Conservation (phyloP, 2,113 vertebrate genomes). For the Cottus gobio region DNA sequence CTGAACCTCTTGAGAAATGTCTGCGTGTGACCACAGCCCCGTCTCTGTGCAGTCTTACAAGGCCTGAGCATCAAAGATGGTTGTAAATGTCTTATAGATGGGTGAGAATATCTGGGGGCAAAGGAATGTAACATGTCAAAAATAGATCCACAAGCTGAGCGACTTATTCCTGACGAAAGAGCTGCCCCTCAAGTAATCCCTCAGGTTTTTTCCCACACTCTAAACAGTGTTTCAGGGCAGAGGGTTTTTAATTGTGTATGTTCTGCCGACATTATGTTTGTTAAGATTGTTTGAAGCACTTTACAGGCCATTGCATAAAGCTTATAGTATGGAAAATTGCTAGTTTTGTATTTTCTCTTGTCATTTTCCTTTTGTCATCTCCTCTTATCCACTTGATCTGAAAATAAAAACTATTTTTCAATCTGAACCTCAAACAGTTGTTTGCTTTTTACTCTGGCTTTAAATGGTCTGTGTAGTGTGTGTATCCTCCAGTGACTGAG, state of each 20-base stretch:
- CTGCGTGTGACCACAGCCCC: slow-evolving; percentile 75
- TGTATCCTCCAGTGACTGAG: slow-evolving; percentile 52
- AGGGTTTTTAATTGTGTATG: slow-evolving; percentile 59
- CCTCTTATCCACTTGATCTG: background rate
- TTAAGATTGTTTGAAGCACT: slow-evolving; percentile 50
- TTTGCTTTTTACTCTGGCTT: slow-evolving; percentile 41
- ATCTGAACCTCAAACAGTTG: slow-evolving; percentile 8
- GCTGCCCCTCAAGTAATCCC: slow-evolving; percentile 26
- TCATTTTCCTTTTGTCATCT: background rate
- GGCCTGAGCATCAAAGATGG: slow-evolving; percentile 83
- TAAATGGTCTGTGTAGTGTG: slow-evolving; percentile 42
- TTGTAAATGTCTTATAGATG: slow-evolving; percentile 86
- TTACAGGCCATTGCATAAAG: slow-evolving; percentile 37
- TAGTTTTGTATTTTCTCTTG: background rate
- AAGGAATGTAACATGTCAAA: slow-evolving; percentile 87
- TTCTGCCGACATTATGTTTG: slow-evolving; percentile 48
- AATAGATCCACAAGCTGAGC: slow-evolving; percentile 76
- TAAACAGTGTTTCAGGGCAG: slow-evolving; percentile 56
- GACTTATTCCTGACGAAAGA: slow-evolving; percentile 72
- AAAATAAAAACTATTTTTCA: slow-evolving; percentile 4
- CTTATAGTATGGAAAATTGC: background rate
- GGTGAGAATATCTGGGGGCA: slow-evolving; percentile 83
- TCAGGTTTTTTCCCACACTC: slow-evolving; percentile 70
- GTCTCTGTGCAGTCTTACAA: slow-evolving; percentile 74
- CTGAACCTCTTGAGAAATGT: slow-evolving; percentile 85